These are phyloP conservation scores for Eira barbara DNA, from an alignment of 2,113 vertebrate species.

Conservation along the genomic window DNA sequence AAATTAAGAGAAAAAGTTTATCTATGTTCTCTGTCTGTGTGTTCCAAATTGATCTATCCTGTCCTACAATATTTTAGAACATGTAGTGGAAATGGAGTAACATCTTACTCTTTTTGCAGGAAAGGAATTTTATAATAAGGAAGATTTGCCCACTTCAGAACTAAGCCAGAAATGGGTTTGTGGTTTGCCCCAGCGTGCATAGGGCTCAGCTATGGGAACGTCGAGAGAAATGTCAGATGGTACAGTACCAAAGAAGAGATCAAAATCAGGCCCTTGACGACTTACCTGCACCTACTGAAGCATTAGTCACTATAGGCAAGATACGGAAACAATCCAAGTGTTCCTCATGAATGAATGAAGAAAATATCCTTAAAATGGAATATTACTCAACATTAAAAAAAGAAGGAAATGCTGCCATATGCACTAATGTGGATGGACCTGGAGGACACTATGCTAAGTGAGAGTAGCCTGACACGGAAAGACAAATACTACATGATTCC, in stretches of 20 bases:
- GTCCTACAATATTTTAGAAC: neutral
- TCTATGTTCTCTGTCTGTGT: neutral
- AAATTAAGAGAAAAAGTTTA: neutral
- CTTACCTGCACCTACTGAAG: neutral
- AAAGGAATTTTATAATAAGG: neutral
- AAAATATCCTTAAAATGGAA: neutral
- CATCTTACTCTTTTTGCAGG: neutral
- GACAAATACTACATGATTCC: neutral
- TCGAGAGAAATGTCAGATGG: neutral
- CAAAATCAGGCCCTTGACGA: neutral
- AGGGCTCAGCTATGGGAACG: neutral
- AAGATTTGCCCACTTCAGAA: neutral
- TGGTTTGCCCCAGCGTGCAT: neutral
- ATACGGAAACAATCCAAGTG: neutral
- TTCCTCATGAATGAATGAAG: neutral
- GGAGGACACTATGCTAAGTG: neutral
- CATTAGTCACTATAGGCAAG: neutral
- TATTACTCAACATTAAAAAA: neutral
- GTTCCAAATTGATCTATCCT: neutral
- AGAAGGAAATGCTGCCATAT: neutral
- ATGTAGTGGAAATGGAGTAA: neutral
- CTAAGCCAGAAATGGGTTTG: neutral
- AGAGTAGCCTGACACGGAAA: neutral
- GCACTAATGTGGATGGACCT: neutral
- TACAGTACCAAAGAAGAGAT: neutral